A percentile compares a stretch with the other conserved stretches of the same genome.
Conservation (phyloP, 2,113 vertebrate genomes). For the Gasterosteus aculeatus region DNA sequence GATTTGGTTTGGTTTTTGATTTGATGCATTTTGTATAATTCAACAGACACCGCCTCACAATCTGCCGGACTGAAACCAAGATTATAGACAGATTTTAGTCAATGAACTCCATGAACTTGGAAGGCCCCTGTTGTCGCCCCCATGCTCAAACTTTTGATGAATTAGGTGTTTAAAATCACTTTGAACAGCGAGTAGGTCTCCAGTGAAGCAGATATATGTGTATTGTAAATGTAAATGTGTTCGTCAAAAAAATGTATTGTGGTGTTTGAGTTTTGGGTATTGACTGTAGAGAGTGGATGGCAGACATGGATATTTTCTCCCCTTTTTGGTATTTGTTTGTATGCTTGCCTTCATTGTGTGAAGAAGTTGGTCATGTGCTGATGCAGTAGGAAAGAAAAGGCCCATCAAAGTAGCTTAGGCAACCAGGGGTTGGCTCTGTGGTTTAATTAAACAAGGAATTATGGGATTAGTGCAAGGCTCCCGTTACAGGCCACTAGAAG, state of each 20-base stretch:
- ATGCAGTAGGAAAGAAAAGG: constrained; percentile 54
- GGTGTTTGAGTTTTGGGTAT: not conserved
- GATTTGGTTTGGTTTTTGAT: not conserved
- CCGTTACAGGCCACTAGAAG: constrained; percentile 81
- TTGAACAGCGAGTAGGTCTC: not conserved
- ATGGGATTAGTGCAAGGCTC: constrained; percentile 81
- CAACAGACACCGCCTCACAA: not conserved
- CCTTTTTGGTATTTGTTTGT: constrained; percentile 14
- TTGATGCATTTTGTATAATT: not conserved
- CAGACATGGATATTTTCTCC: not conserved
- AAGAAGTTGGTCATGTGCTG: constrained; percentile 10
- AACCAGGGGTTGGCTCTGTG: constrained; percentile 70
- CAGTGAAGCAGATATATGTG: not conserved
- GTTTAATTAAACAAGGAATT: constrained; percentile 88
- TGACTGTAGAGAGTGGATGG: not conserved
- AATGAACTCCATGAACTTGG: not conserved
- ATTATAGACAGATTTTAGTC: not conserved
- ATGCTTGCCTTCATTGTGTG: constrained; percentile 6
- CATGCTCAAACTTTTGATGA: not conserved
- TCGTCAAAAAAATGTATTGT: not conserved
- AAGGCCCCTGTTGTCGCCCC: not conserved
- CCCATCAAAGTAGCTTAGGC: constrained; percentile 69
- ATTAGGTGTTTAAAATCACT: not conserved
- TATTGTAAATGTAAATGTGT: not conserved
- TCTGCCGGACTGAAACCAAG: not conserved